Evolutionary conservation across 2,797 vertebrate genomes (phyloP).

Genomic region (Threskiornis aethiopicus): DNA sequence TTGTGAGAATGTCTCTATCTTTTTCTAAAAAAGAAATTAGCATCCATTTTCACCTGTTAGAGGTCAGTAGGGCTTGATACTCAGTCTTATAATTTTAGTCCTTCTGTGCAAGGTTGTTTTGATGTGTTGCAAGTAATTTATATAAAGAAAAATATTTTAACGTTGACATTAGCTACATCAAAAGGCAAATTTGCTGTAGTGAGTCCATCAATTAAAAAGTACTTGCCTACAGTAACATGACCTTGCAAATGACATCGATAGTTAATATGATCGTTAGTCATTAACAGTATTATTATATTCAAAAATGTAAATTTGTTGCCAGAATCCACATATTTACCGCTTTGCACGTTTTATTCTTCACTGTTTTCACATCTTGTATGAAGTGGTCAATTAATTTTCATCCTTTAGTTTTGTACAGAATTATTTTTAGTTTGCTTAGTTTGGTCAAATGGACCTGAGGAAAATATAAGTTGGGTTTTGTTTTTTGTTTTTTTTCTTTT

Average conservation of each 20-base stretch:
- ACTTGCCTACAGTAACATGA: conserved; percentile 66
- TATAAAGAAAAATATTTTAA: conserved; percentile 72
- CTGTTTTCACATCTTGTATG: conserved; percentile 23
- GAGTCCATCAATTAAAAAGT: conserved; percentile 61
- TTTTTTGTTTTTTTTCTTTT: neutral
- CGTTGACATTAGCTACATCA: conserved; percentile 67
- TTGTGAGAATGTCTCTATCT: neutral
- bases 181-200: conserved; percentile 64
- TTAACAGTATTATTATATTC: conserved; percentile 74
- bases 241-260: conserved; percentile 70
- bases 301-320: conserved; percentile 77
- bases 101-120: conserved; percentile 66
- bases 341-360: conserved; percentile 53
- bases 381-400: conserved; percentile 16
- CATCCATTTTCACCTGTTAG: conserved; percentile 67
- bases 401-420: neutral
- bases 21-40: neutral
- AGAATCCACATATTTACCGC: conserved; percentile 71
- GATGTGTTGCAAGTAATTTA: conserved; percentile 56
- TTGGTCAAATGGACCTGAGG: neutral
- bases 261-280: conserved; percentile 75
- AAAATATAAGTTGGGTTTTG: neutral
- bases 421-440: conserved; percentile 22
- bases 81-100: conserved; percentile 7
- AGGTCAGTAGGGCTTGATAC: conserved; percentile 47